Evolutionary conservation across 2,888 invertebrate species (phyloP), one percentile per base, ranked within the genome.

Genomic region (Sicus ferrugineus): DNA sequence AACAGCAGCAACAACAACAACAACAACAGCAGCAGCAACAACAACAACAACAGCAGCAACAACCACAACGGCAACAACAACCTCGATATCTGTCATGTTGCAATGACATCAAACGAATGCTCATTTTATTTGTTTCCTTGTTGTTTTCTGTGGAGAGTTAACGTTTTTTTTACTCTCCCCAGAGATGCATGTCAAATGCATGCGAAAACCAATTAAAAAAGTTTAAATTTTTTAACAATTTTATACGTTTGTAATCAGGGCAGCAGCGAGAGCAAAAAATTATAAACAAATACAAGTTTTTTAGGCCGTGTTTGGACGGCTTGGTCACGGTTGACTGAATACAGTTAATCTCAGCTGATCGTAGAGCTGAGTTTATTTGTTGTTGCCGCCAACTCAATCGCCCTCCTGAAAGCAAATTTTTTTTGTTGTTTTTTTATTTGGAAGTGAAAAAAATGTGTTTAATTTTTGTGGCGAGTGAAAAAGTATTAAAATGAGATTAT

Each of bases 141-240:
- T 42, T 9, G 5, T 21, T 52, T 52, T 23, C 26, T 63, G 28
- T 46, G 11, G 11, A 34, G 38, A 34, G 11, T 11, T 34, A 5
- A 5, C 11, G 38, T 11, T 34, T 34, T 34, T 34, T 26, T 21
- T 4, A 31, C 19, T n/a, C 31, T 31, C 54, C 38, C 54, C 54
- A 3, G 31, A 19, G 31, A 34, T 21, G 34, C 54, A 38, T 54
- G 65, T 65, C 65, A 54, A 65, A 54, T 54, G 34, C 65, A 65
- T n/a, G n/a, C 28, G 54, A 65, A 65, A 65, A 65, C 54, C 52
- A 54, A 65, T 65, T 65, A 19, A 38, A 65, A 50, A 65, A 54
- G 38, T 65, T 65, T 54, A 54, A 52, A 54, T 65, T 65, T 64
- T 65, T 65, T 34, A 65, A 65, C 65, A 52, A 38, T 54, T 65